Percentiles rank a stretch among this genome's conserved stretches.
Conservation (phyloP, 2,888 invertebrate genomes). For the Phorcus lineatus region DNA sequence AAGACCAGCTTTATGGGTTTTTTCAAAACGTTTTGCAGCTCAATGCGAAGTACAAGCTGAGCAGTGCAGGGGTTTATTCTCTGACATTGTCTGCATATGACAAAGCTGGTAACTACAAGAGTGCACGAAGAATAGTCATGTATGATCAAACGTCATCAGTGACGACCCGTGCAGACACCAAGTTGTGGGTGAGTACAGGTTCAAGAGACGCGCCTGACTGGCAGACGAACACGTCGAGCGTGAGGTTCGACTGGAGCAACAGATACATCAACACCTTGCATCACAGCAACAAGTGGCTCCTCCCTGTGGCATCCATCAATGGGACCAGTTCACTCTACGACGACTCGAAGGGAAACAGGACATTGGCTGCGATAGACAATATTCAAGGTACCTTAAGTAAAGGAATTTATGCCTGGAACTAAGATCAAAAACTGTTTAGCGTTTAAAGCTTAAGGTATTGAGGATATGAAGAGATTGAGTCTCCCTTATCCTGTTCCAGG, state of each 20-base stretch:
- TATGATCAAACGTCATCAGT: conserved; percentile 33
- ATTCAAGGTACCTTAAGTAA: conserved; percentile 34
- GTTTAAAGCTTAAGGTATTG: too few species aligned
- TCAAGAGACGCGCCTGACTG: conserved; percentile 25
- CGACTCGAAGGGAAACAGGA: conserved; percentile 33
- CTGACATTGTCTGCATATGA: conserved; percentile 25
- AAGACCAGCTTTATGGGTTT: too few species aligned
- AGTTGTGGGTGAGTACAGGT: conserved; percentile 30
- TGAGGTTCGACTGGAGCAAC: conserved; percentile 28
- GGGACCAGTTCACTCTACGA: conserved; percentile 30
- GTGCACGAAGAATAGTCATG: conserved; percentile 26
- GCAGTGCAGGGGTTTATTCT: conserved; percentile 28
- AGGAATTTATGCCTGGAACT: too few species aligned
- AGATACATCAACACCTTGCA: conserved; percentile 36
- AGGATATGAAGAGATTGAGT: too few species aligned
- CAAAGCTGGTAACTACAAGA: conserved; percentile 32
- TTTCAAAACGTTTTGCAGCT: too few species aligned
- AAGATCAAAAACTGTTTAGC: too few species aligned
- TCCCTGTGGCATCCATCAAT: conserved; percentile 8
- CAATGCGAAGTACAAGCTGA: not conserved
- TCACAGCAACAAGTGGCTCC: conserved; percentile 31
- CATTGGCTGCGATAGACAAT: conserved; percentile 23
- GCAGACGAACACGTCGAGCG: not conserved
- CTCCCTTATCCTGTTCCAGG: too few species aligned
- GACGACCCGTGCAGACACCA: not conserved